Evolutionary conservation across 2,888 invertebrate genomes (phyloP).

Genomic region (Candidula unifasciata): DNA sequence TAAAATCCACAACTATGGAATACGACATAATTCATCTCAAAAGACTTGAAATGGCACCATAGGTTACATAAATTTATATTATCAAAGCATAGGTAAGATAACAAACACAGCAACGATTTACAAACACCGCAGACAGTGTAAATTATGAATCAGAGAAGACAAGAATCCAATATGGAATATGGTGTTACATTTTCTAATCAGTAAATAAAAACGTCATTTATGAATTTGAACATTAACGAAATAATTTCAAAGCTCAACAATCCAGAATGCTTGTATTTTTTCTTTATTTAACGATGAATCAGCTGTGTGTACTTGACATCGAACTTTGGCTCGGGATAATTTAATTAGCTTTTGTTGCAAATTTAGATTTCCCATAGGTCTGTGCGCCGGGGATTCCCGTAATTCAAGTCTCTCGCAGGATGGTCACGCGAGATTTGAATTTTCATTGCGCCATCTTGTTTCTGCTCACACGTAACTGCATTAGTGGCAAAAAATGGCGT

Average conservation of each 20-base stretch:
- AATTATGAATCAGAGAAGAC: too few species aligned
- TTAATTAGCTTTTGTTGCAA: background rate
- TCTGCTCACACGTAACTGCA: background rate
- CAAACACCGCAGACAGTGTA: too few species aligned
- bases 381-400: background rate
- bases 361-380: background rate
- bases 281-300: background rate
- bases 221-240: background rate
- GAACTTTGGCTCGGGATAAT: background rate
- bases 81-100: too few species aligned
- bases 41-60: too few species aligned
- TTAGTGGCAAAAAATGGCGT: background rate
- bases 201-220: background rate
- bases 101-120: too few species aligned
- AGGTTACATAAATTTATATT: too few species aligned
- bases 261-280: background rate
- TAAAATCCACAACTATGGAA: too few species aligned
- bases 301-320: background rate
- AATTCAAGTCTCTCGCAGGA: background rate
- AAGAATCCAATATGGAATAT: background rate
- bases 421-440: constrained; percentile 12
- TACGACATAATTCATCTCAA: too few species aligned
- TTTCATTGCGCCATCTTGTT: constrained; percentile 4
- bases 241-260: background rate
- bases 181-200: background rate